Conservation (phyloP, 2,888 invertebrate species). For the Gymnocheta viridis region DNA sequence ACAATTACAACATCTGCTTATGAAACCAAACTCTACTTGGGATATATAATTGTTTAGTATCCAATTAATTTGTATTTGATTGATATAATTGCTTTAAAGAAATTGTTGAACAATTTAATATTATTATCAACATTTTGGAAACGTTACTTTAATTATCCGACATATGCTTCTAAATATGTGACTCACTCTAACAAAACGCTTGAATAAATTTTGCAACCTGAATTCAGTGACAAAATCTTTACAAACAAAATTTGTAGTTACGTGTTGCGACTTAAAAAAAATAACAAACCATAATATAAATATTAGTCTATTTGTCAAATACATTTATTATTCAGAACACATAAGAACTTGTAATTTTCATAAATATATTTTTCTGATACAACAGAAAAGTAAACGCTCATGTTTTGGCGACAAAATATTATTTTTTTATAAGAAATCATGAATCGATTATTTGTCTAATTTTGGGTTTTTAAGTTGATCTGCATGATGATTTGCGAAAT, state of each 20-base stretch:
- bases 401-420: background rate
- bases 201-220: constrained; percentile 16
- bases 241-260: constrained; percentile 9
- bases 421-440: constrained; percentile 1
- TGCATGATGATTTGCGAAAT: background rate
- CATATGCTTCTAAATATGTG: background rate
- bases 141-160: background rate
- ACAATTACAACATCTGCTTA: background rate
- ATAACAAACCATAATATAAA: background rate
- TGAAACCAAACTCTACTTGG: background rate
- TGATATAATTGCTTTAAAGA: background rate
- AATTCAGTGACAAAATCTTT: background rate
- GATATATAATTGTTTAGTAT: background rate
- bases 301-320: background rate
- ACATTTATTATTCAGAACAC: constrained; percentile 31
- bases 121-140: background rate
- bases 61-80: background rate
- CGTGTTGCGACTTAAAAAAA: constrained; percentile 31
- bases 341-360: constrained; percentile 42
- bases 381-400: background rate
- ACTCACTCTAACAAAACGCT: background rate
- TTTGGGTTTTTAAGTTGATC: background rate
- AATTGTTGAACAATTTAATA: background rate
- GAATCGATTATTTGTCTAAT: background rate
- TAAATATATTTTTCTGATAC: background rate